These are phyloP conservation scores for Cryptosula pallasiana DNA, from an alignment of 2,888 invertebrate species.

Conservation along the genomic window DNA sequence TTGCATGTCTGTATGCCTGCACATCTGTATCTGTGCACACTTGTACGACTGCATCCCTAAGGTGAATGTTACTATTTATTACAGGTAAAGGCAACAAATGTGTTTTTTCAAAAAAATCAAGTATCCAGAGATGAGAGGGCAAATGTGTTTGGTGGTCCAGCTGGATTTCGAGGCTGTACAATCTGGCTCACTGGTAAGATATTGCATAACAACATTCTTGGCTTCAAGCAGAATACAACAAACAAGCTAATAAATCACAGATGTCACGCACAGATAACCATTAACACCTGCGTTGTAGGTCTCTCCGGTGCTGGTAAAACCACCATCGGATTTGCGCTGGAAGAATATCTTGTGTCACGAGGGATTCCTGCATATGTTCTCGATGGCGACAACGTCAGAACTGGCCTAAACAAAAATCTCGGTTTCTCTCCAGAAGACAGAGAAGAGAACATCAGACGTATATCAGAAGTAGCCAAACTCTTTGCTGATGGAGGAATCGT, in stretches of 20 bases:
- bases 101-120: conserved; percentile 91
- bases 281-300: conserved; percentile 44
- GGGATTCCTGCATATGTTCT: conserved; percentile 93
- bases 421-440: conserved; percentile 89
- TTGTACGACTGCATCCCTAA: too few species aligned
- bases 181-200: conserved; percentile 84
- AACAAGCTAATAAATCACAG: too few species aligned
- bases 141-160: conserved; percentile 75
- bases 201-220: not conserved
- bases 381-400: conserved; percentile 95
- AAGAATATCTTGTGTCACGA: conserved; percentile 82
- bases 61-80: too few species aligned
- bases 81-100: conserved; percentile 69
- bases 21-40: too few species aligned
- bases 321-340: conserved; percentile 91
- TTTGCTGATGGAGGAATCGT: conserved; percentile 97
- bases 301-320: conserved; percentile 92
- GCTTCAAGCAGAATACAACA: too few species aligned
- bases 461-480: conserved; percentile 92
- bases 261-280: too few species aligned
- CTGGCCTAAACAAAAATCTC: conserved; percentile 90
- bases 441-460: conserved; percentile 93
- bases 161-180: conserved; percentile 77
- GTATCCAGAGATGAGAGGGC: conserved; percentile 88
- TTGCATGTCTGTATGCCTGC: too few species aligned